Conservation (phyloP, 1,140 invertebrate species). For the Centruroides vittatus region DNA sequence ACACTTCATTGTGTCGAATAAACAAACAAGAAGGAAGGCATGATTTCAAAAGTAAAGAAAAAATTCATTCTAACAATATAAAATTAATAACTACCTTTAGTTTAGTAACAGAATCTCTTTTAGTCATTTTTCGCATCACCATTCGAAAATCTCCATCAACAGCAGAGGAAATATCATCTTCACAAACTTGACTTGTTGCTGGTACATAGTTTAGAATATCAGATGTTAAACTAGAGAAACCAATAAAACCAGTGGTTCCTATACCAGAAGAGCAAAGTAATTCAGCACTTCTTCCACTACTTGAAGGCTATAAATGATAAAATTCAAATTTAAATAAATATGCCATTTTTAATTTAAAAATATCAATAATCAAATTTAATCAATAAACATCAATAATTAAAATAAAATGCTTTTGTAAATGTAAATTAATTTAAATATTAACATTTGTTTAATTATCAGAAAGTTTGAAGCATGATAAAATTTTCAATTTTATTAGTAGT, state of each 20-base stretch:
- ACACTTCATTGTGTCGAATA: too few species aligned
- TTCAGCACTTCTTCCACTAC: slow-evolving; percentile 60
- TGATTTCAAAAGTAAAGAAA: too few species aligned
- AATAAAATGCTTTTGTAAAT: too few species aligned
- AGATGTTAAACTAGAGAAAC: slow-evolving; percentile 41
- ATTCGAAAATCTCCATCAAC: slow-evolving; percentile 31
- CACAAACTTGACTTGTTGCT: slow-evolving; percentile 31
- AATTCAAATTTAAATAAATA: slow-evolving; percentile 17
- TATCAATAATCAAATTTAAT: too few species aligned
- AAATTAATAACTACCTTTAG: slow-evolving; percentile 43
- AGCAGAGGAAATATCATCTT: slow-evolving; percentile 36
- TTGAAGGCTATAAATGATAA: slow-evolving; percentile 50
- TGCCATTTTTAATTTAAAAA: background rate
- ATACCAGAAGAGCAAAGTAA: slow-evolving; percentile 37
- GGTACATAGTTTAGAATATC: slow-evolving; percentile 42
- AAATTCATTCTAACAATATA: too few species aligned
- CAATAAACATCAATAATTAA: too few species aligned
- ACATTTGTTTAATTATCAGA: too few species aligned
- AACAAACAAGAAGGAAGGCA: too few species aligned
- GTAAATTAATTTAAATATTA: too few species aligned
- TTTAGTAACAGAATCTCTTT: slow-evolving; percentile 73
- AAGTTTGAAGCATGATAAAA: too few species aligned
- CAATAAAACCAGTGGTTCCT: slow-evolving; percentile 40
- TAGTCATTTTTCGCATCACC: slow-evolving; percentile 43
- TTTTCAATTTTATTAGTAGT: too few species aligned